Evolutionary conservation across 2,797 vertebrate species (phyloP), one percentile per base, ranked within the genome.

Genomic region (Lagothrix lagotricha): DNA sequence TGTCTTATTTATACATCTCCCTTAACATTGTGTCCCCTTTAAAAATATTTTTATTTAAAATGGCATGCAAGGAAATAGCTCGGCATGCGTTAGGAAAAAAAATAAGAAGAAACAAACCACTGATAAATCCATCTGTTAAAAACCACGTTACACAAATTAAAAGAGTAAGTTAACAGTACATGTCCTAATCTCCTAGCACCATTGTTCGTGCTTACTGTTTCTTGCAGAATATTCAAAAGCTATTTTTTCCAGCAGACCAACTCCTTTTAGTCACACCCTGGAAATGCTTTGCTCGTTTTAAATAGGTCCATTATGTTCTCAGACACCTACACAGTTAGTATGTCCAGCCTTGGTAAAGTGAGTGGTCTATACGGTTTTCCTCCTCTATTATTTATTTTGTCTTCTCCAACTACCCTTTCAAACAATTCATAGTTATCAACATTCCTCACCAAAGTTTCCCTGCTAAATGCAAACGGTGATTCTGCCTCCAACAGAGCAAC

Each of bases 21-120:
- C 26, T 97, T 97, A 97, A 96, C 97, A 95, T 70, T 80, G 88
- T 93, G 97, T 96, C 92, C 97, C 97, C 93, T 96, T 97, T 97
- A 96, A 97, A 98, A 98, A 97, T 97, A 93, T 96, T 98, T 98
- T 96, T 97, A 97, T 98, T 97, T 97, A 93, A 97, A 97, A 97
- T 90, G 95, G 77, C 90, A 95, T 80, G 33, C 70, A 96, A 97
- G 86, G 93, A 97, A 98, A 98, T 95, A 94, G 70, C 90, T 98
- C 8, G 1, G 61, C 88, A 77, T 88, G 48, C 33, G 0, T 67
- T 93, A 85, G n/a, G 17, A 22, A 48, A 77, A 67, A 73, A n/a
- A 77, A 57, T 73, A 89, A 91, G 61, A 91, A 95, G 82, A 39
- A 96, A 58, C 72, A 96, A 95, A 97, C 75, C 89, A 54, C 44